Conservation (phyloP, 2,113 vertebrate genomes). For the Oryzias melastigma region DNA sequence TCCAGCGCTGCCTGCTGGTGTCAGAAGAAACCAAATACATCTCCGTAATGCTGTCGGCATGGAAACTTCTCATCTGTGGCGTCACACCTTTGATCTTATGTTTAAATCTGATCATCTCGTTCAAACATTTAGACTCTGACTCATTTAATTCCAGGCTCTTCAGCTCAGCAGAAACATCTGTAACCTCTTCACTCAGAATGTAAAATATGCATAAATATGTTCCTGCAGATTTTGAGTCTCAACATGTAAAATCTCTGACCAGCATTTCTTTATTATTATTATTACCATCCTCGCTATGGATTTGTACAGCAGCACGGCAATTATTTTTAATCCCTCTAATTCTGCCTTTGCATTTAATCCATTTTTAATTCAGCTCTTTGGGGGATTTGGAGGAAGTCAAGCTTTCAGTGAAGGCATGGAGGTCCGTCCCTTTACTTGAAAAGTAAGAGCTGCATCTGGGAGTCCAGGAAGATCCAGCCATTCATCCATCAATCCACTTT, state of each 20-base stretch:
- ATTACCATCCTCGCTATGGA: conserved; percentile 47
- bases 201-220: conserved; percentile 35
- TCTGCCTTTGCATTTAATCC: conserved; percentile 53
- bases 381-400: conserved; percentile 43
- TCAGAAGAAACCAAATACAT: conserved; percentile 58
- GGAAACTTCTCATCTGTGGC: conserved; percentile 57
- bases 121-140: conserved; percentile 10
- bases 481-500: no score
- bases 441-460: no score
- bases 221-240: conserved; percentile 11
- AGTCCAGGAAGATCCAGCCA: no score
- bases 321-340: conserved; percentile 58
- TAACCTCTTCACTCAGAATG: conserved; percentile 17
- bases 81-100: no score
- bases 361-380: conserved; percentile 58
- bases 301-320: conserved; percentile 42
- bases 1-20: conserved; percentile 25
- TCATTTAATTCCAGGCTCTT: conserved; percentile 27
- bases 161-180: neutral
- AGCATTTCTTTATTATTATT: conserved; percentile 50
- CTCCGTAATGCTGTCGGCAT: conserved; percentile 27
- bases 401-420: conserved; percentile 18
- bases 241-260: conserved; percentile 39
- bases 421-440: conserved; percentile 33
- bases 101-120: no score